Evolutionary conservation across 2,113 vertebrate species (phyloP), one percentile per base, ranked within the genome.

Genomic region (Neogale vison): DNA sequence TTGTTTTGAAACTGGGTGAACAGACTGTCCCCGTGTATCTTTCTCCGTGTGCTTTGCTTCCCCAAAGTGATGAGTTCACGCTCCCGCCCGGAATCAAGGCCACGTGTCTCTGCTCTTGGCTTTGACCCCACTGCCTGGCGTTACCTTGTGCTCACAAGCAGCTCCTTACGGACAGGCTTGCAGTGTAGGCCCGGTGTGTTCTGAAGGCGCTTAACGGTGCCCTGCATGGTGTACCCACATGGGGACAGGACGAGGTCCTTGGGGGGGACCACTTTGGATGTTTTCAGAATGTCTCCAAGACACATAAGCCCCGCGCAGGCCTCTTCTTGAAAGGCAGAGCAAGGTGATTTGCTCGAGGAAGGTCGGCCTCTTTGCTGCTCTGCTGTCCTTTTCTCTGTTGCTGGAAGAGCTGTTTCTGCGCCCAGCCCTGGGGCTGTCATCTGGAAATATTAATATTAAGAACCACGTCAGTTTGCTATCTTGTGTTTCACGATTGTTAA

Each of bases 251-350:
- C 17, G 26, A 26, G 18, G 42, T 50, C 36, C 67, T 36, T 34
- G 26, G 52, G 18, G 18, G 15, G 1, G 0, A 7, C 8, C 39
- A 1, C 65, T 20, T 11, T 34, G 9, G 0, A 9, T 6, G 45
- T 8, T 11, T 36, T 17, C 23, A 2, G n/a, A 0, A 4, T 0
- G 14, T 65, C 47, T 77, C 61, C 0, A 2, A 13, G 55, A 21
- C 17, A 2, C 4, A 6, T 4, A 0, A 39, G 26, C 52, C 7
- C 29, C 3, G 0, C 2, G 10, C 9, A 0, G 5, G 21, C 12
- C 45, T 47, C 39, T 3, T 50, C 63, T 26, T 4, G 17, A 15
- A 67, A 24, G 6, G n/a, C 24, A 47, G 61, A 45, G 21, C 74
- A 0, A 15, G 31, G 50, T 4, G 80, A 17, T 42, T 5, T n/a